These are phyloP conservation scores for Ciconia stormi DNA, from an alignment of 2,113 vertebrate species.

Conservation along the genomic window DNA sequence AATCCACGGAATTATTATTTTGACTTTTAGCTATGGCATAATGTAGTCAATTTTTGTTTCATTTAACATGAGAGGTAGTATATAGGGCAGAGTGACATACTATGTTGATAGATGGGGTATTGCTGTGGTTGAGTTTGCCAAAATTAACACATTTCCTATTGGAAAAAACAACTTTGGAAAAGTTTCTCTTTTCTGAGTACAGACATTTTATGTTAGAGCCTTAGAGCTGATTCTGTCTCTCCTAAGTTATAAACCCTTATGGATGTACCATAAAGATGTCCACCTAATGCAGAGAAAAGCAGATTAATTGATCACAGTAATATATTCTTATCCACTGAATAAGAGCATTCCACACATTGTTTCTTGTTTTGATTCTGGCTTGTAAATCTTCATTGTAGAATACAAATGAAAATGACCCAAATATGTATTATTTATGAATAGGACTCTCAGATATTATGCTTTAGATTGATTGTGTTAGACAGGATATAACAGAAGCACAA, in stretches of 20 bases:
- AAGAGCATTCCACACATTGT: constrained; percentile 12
- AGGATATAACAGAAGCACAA: constrained; percentile 55
- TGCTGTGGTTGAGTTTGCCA: not conserved
- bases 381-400: constrained; percentile 68
- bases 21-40: not conserved
- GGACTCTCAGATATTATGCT: constrained; percentile 51
- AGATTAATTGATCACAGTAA: constrained; percentile 66
- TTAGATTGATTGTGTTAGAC: constrained; percentile 64
- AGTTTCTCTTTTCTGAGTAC: constrained; percentile 38
- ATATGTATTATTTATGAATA: constrained; percentile 71
- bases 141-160: constrained; percentile 3
- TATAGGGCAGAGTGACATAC: not conserved
- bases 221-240: constrained; percentile 43
- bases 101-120: not conserved
- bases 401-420: constrained; percentile 40
- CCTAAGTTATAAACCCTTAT: constrained; percentile 64
- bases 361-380: constrained; percentile 37
- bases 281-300: constrained; percentile 50
- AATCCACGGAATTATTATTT: not conserved
- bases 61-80: not conserved
- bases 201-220: constrained; percentile 45
- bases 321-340: constrained; percentile 48
- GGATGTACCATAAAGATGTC: constrained; percentile 57
- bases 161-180: constrained; percentile 16
- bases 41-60: not conserved